Conservation (phyloP, 2,797 vertebrate genomes). For the Netta rufina region DNA sequence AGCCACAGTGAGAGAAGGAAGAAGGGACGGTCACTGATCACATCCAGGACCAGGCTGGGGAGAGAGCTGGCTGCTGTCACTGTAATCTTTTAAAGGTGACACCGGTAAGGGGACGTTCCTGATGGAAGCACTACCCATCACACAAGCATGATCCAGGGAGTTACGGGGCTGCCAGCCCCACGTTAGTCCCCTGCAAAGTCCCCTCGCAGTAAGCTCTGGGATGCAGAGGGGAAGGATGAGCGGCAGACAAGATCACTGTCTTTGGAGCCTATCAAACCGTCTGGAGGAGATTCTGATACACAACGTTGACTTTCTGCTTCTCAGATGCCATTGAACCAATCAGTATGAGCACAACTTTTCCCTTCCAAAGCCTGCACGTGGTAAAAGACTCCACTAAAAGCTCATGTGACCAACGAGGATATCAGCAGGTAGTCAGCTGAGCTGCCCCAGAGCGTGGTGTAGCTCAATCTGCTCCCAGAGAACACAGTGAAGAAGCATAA, state of each 20-base stretch:
- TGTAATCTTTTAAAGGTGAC: neutral
- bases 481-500: neutral
- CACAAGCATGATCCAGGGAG: neutral
- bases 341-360: neutral
- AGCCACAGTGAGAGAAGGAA: neutral
- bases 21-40: neutral
- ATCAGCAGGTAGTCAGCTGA: rapidly evolving
- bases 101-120: neutral
- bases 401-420: neutral
- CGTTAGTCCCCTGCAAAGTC: neutral
- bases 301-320: neutral
- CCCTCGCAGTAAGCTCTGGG: neutral
- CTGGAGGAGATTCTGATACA: neutral
- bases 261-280: neutral
- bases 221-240: neutral
- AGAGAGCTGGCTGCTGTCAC: neutral
- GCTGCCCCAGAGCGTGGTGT: neutral
- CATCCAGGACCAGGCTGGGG: neutral
- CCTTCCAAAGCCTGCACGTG: neutral
- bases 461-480: neutral
- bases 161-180: neutral
- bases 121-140: neutral
- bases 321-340: neutral
- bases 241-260: neutral
- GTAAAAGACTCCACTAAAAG: neutral